Percentiles rank a stretch among this genome's conserved stretches.
Conservation (phyloP, 2,113 vertebrate genomes). For the Cyprinodon variegatus region DNA sequence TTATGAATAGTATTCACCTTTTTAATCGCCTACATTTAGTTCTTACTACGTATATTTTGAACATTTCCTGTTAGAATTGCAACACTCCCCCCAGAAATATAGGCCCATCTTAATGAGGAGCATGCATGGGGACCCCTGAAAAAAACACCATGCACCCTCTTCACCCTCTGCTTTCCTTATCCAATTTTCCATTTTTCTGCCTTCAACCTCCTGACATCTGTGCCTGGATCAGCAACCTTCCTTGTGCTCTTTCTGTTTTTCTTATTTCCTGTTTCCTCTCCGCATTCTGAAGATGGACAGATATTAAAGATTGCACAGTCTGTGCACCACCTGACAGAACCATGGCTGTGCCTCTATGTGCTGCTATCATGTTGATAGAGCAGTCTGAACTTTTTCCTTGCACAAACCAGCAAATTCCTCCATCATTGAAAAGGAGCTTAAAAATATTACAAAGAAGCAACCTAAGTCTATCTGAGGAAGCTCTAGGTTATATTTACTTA, state of each 20-base stretch:
- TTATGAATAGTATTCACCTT: background rate
- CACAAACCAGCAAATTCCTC: slow-evolving; percentile 35
- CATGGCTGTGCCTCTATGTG: slow-evolving; percentile 27
- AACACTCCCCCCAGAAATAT: slow-evolving; percentile 10
- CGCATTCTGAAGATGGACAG: slow-evolving; percentile 65
- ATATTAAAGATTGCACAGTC: slow-evolving; percentile 35
- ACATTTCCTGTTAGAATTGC: slow-evolving; percentile 20
- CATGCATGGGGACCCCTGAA: slow-evolving; percentile 31
- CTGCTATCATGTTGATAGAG: slow-evolving; percentile 56
- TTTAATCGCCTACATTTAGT: background rate
- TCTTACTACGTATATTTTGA: slow-evolving; percentile 5
- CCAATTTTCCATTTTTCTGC: slow-evolving; percentile 35
- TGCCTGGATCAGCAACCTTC: slow-evolving; percentile 20
- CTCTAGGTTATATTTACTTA: slow-evolving; percentile 32
- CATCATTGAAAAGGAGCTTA: slow-evolving; percentile 29
- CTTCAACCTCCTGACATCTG: slow-evolving; percentile 36
- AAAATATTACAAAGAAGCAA: slow-evolving; percentile 37
- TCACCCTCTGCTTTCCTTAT: slow-evolving; percentile 17
- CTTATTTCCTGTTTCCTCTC: slow-evolving; percentile 34
- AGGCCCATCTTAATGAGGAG: slow-evolving; percentile 44
- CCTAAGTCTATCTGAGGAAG: slow-evolving; percentile 22
- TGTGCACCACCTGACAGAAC: slow-evolving; percentile 47
- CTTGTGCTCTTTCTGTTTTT: slow-evolving; percentile 12
- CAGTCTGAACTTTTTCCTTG: slow-evolving; percentile 36
- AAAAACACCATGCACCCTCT: slow-evolving; percentile 16